Percentiles rank a stretch among this genome's conserved stretches.
Evolutionary conservation across 2,113 vertebrate genomes (phyloP).

Genomic region (Sylvia atricapilla): DNA sequence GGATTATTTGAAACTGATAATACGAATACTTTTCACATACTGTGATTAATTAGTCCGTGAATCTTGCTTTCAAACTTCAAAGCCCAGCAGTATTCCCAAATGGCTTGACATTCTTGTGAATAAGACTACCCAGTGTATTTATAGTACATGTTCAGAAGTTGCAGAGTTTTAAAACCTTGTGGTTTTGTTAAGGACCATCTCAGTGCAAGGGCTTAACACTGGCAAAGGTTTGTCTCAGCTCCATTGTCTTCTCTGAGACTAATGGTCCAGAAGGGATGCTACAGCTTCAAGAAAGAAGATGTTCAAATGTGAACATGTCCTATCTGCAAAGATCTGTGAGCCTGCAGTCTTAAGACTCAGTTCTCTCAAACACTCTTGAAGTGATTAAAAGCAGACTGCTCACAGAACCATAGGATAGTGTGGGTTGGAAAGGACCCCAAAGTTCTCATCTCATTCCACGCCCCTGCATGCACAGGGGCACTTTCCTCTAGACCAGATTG

Average conservation of each 20-base stretch:
- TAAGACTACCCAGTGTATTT: background rate
- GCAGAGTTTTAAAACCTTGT: background rate
- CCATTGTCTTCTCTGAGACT: background rate
- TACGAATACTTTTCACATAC: background rate
- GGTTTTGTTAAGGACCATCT: background rate
- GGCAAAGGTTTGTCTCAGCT: background rate
- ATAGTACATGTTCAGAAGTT: background rate
- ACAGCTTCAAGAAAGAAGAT: background rate
- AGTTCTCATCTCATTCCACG: background rate
- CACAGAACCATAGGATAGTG: background rate
- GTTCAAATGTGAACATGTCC: fast-evolving
- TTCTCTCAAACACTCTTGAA: background rate
- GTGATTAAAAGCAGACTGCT: background rate
- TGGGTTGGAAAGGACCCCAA: background rate
- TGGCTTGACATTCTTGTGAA: background rate
- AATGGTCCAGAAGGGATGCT: background rate
- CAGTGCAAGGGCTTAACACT: background rate
- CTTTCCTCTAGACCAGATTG: background rate
- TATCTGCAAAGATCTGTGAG: background rate
- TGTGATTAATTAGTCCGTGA: background rate
- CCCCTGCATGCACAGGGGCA: background rate
- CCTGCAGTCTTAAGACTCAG: background rate
- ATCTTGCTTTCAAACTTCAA: slow-evolving; percentile 18
- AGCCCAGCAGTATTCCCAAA: slow-evolving; percentile 16
- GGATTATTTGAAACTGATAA: slow-evolving; percentile 22